These are phyloP conservation scores for Cephus spinipes DNA, from an alignment of 2,888 invertebrate genomes.

Conservation along the genomic window DNA sequence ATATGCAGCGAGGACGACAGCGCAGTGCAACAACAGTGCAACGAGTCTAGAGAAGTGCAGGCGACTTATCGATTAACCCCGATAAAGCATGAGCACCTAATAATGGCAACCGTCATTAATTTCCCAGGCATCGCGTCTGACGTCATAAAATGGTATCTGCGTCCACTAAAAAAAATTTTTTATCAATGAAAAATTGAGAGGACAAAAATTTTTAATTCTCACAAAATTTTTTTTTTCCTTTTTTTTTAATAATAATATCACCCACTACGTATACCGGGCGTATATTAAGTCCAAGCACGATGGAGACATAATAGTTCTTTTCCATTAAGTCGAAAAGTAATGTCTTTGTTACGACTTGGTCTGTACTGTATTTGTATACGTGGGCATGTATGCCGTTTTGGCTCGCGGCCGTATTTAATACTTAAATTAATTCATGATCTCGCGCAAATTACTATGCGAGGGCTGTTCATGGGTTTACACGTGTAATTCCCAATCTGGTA, in stretches of 20 bases:
- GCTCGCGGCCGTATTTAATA: constrained; percentile 5
- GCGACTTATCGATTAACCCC: not conserved
- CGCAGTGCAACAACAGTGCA: not conserved
- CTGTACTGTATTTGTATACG: not conserved
- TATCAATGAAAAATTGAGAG: not conserved
- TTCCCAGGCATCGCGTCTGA: not conserved
- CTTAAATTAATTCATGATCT: constrained; percentile 27
- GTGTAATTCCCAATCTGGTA: constrained; percentile 28
- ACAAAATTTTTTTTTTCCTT: not conserved
- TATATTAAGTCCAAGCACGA: not conserved
- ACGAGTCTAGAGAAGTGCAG: not conserved
- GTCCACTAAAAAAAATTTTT: not conserved
- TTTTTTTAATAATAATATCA: not conserved
- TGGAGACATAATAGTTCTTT: not conserved
- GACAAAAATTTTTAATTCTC: not conserved
- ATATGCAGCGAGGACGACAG: not conserved
- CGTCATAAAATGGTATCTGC: not conserved
- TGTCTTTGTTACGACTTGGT: not conserved
- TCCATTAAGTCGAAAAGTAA: not conserved
- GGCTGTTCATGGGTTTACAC: constrained; percentile 26
- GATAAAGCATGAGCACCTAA: not conserved
- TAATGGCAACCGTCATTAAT: not conserved
- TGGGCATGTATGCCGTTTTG: not conserved
- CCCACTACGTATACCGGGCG: not conserved
- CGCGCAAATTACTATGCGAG: constrained; percentile 25